phyloP scores from a whole-genome alignment of 37 sponge, comb jelly and placozoan species.

The Agelas oroides region DNA sequence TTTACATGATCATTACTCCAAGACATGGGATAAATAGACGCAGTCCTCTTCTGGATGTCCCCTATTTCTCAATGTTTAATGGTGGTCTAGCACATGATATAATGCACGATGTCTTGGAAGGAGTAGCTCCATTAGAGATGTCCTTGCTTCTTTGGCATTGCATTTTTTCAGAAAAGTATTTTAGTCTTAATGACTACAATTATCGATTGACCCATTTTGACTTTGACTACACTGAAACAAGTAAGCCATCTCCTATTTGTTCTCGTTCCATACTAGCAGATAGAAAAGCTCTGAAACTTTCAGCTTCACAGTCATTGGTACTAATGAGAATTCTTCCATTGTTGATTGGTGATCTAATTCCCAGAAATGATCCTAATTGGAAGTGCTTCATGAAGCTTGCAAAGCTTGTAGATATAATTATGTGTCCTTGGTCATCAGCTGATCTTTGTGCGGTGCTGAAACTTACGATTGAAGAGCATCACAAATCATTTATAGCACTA shows the following conservation, averaged over 20 bases:
- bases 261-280: no score
- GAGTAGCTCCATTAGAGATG: conserved; percentile 30
- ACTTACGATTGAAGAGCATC: conserved; percentile 21
- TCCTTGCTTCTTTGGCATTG: conserved; percentile 4
- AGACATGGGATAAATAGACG: conserved; percentile 46
- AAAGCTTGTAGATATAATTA: conserved; percentile 8
- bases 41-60: conserved; percentile 2
- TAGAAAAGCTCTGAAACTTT: no score
- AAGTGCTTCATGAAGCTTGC: conserved; percentile 17
- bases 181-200: conserved; percentile 15
- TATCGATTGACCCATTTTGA: conserved; percentile 4
- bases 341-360: neutral
- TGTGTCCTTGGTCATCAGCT: conserved; percentile 9
- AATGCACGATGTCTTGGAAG: conserved; percentile 64
- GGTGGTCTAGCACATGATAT: conserved; percentile 60
- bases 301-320: no score
- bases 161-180: conserved; percentile 11
- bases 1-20: conserved; percentile 44
- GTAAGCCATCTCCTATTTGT: conserved; percentile 12
- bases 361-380: neutral
- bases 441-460: neutral
- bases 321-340: neutral
- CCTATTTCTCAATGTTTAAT: conserved; percentile 14
- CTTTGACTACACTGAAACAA: conserved; percentile 33
- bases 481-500: conserved; percentile 1